Evolutionary conservation across 2,888 invertebrate genomes (phyloP), one percentile per base, ranked within the genome.

Genomic region (Pheosia gnoma): DNA sequence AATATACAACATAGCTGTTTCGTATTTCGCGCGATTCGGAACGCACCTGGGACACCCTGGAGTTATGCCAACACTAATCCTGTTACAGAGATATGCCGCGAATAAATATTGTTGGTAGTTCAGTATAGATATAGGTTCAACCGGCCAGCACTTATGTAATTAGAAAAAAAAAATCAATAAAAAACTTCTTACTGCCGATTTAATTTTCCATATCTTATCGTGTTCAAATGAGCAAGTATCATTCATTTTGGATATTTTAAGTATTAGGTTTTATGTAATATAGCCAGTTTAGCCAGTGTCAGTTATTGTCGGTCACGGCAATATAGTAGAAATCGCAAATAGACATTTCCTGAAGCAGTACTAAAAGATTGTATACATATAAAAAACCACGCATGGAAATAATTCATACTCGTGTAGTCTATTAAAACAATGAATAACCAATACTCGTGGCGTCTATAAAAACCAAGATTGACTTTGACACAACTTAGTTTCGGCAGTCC

Each of bases 31-130:
- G 47, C 11, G 47, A 47, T 47, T 11, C 47, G 11, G 47, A 47
- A 47, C 47, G 47, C 47, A 47, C 47, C 47, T 47, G 47, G 47
- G 47, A 47, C 47, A 9, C 25, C 25, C 47, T 47, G 47, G 47
- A 47, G 47, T n/a, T 47, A 47, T n/a, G 47, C 47, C 47, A 47
- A 43, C 43, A 43, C 43, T 43, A 47, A 47, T 47, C 47, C 47
- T 47, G 47, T 47, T 47, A 47, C 47, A 47, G 47, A 47, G 47
- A 47, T 47, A 47, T 47, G 47, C 47, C 9, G 47, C 5, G 47
- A 47, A 47, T 47, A 47, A 47, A 47, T 47, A 47, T 47, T 47
- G 47, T 25, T 25, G 25, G 25, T 47, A 47, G 47, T 47, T 47
- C 47, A n/a, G n/a, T 47, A 47, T 47, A 4, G 43, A 8, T 43